These are phyloP conservation scores for Thereva nobilitata DNA, from an alignment of 2,888 invertebrate genomes.

Conservation along the genomic window DNA sequence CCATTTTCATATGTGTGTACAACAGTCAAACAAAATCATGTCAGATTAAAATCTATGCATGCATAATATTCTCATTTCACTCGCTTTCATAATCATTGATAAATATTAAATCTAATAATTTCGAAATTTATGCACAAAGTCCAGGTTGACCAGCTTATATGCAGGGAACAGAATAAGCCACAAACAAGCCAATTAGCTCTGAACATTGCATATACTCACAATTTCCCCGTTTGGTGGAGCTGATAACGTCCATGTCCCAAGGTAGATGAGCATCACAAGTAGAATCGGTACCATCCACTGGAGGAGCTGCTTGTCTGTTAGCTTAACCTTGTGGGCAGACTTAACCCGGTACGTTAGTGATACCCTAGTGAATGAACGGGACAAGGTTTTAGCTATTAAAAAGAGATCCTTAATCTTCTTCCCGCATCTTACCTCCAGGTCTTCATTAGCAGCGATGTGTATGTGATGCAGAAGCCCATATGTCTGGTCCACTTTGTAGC, in stretches of 20 bases:
- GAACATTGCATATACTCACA: constrained; percentile 56
- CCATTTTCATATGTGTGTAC: too few relatives aligned
- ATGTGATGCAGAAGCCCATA: constrained; percentile 90
- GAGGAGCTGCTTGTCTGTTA: constrained; percentile 88
- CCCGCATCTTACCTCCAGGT: constrained; percentile 79
- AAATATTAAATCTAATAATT: too few relatives aligned
- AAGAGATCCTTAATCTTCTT: neutral
- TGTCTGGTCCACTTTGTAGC: constrained; percentile 92
- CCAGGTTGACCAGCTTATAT: too few relatives aligned
- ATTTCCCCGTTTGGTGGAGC: constrained; percentile 82
- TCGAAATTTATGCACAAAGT: too few relatives aligned
- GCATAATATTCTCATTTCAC: too few relatives aligned
- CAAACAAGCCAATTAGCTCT: too few relatives aligned
- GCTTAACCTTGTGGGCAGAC: constrained; percentile 88
- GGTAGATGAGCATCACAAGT: constrained; percentile 84
- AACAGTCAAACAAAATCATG: too few relatives aligned
- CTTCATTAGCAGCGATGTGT: constrained; percentile 90
- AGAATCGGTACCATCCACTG: constrained; percentile 93
- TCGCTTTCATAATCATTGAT: too few relatives aligned
- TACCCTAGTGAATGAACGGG: constrained; percentile 66
- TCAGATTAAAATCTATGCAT: too few relatives aligned
- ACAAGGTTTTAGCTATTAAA: constrained; percentile 30
- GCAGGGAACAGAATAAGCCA: too few relatives aligned
- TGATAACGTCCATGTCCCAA: constrained; percentile 89
- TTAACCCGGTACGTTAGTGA: constrained; percentile 91